Conservation (phyloP, 2,113 vertebrate genomes). For the Rhegmatorhina hoffmannsi region DNA sequence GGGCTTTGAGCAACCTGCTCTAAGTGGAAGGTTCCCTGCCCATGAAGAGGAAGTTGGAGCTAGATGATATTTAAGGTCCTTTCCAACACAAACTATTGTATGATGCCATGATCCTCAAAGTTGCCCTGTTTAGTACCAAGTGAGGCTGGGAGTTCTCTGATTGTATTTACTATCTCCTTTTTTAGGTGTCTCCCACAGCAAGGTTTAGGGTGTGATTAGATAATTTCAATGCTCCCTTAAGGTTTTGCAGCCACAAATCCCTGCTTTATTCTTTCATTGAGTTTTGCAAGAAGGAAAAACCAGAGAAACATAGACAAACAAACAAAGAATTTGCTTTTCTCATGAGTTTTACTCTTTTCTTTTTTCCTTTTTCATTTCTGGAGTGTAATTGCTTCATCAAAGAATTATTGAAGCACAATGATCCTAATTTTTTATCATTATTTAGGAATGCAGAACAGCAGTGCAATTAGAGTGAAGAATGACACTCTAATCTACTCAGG, state of each 20-base stretch:
- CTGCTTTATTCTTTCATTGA: neutral
- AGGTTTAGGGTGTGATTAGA: neutral
- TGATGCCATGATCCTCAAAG: neutral
- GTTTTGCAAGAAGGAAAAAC: neutral
- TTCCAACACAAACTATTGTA: neutral
- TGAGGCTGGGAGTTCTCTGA: neutral
- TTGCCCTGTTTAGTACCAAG: neutral
- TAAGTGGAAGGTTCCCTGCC: neutral
- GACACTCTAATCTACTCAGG: neutral
- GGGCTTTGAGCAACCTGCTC: neutral
- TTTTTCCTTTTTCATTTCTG: neutral
- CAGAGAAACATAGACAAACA: neutral
- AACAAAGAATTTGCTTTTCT: neutral
- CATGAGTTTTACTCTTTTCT: neutral
- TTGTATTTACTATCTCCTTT: accelerated
- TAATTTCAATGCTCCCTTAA: neutral
- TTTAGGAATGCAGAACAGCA: neutral
- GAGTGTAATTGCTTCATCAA: neutral
- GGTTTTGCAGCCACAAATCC: neutral
- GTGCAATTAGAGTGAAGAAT: neutral
- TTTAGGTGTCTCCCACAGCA: neutral
- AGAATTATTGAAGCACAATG: neutral
- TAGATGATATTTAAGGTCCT: neutral
- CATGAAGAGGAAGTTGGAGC: neutral
- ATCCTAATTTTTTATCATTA: neutral